Base-by-base conservation (phyloP, 2,113 vertebrate species). In the Neolamprologus tretocephalus region DNA sequence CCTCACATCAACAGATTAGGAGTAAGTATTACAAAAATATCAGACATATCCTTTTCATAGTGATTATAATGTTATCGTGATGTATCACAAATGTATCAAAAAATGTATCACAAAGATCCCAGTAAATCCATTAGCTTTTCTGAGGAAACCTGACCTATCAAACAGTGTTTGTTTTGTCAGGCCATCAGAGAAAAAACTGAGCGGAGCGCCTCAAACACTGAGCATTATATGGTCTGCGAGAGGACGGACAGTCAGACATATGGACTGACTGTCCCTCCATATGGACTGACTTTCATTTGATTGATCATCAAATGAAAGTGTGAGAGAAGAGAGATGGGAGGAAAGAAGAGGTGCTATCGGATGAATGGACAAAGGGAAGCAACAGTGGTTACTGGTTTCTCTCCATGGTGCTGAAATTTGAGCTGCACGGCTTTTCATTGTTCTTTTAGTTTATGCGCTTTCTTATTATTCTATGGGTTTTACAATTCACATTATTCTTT, bases 321-420 rank as follows among this genome's bases (percentile, higher is more conserved):
- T 89, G 66, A 54, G 31, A 84, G 83, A 78, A 85, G 80, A 11
- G 73, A 57, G 49, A 26, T 21, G 51, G 55, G 63, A 81, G 55
- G n/a, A 79, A 10, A 49, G 35, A 82, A 54, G 35, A 86, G 33
- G 33, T 5, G 40, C 51, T 54, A 58, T 23, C 31, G 55, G 33
- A 87, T 55, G 40, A 83, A 71, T 19, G 40, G 47, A 86, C 35
- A 35, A 53, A 40, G 23, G 40, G 26, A 91, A 53, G 47, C 54
- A 66, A 51, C 63, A 71, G 40, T 49, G 28, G 71, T 23, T 8
- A 4, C 14, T 47, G 57, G 83, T 86, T 86, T 87, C 91, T 92
- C 42, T 94, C 92, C 93, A 89, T 87, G 89, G 89, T 91, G 89
- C 91, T 94, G 91, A 93, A 91, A 89, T 85, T 33, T n/a, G 31